Percentiles rank a stretch among this genome's conserved stretches.
These are phyloP conservation scores for Meteorus sp. DNA, from an alignment of 1,140 invertebrate species.

Conservation along the genomic window DNA sequence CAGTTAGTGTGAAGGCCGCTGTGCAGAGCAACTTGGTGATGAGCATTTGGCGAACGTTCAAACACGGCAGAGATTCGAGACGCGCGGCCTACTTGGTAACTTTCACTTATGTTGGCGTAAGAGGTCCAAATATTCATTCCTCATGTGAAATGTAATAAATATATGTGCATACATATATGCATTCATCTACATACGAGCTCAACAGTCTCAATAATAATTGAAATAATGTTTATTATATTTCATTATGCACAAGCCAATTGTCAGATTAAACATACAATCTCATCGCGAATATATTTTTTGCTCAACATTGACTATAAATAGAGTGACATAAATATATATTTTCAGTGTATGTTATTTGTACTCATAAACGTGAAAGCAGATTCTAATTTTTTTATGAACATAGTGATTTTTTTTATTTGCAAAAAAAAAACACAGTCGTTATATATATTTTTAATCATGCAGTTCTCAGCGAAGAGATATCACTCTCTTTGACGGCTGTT, in stretches of 20 bases:
- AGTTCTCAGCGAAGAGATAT: too few relatives aligned
- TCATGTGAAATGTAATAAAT: conserved; percentile 36
- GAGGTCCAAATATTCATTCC: conserved; percentile 44
- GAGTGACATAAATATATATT: too few relatives aligned
- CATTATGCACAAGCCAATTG: too few relatives aligned
- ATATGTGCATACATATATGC: background rate
- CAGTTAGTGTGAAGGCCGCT: background rate
- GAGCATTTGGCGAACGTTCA: conserved; percentile 51
- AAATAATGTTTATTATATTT: too few relatives aligned
- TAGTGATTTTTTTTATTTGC: too few relatives aligned
- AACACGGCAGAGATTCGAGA: conserved; percentile 44
- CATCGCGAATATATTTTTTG: too few relatives aligned
- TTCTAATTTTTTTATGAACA: too few relatives aligned
- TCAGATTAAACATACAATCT: too few relatives aligned
- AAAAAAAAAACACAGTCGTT: too few relatives aligned
- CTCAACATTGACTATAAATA: too few relatives aligned
- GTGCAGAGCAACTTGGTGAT: conserved; percentile 29
- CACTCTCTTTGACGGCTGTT: background rate
- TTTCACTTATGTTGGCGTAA: conserved; percentile 58
- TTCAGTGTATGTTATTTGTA: too few relatives aligned
- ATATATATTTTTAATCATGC: background rate
- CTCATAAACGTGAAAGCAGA: too few relatives aligned
- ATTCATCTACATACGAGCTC: background rate
- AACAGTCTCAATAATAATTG: background rate
- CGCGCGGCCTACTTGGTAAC: conserved; percentile 56